Evolutionary conservation across 2,797 vertebrate species (phyloP).

Genomic region (Diceros bicornis): DNA sequence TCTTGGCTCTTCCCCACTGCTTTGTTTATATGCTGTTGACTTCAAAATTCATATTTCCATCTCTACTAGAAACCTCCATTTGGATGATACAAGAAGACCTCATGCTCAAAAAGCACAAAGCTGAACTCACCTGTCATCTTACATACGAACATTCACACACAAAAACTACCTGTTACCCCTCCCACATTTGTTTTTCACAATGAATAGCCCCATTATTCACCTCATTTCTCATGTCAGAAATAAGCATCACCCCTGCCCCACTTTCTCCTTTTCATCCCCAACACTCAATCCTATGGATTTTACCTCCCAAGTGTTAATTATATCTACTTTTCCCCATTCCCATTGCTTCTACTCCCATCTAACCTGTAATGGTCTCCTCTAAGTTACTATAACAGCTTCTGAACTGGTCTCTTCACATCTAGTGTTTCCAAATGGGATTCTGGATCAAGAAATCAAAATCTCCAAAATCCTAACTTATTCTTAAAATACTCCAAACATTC

Average conservation of each 20-base stretch:
- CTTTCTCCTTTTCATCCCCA: neutral
- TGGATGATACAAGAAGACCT: neutral
- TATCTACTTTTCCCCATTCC: neutral
- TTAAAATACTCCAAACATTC: neutral
- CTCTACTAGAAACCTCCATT: neutral
- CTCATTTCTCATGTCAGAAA: neutral
- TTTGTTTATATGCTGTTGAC: neutral
- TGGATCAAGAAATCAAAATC: conserved; percentile 7
- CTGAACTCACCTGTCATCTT: neutral
- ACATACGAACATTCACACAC: rapidly evolving
- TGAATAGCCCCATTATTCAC: neutral
- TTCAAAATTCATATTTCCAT: neutral
- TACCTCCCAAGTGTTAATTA: neutral
- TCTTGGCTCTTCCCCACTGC: neutral
- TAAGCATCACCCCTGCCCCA: neutral
- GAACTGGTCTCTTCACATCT: neutral
- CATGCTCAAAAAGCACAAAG: neutral
- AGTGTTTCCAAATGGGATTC: neutral
- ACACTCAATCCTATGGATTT: neutral
- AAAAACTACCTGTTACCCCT: neutral
- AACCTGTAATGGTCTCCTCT: neutral
- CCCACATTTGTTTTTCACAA: neutral
- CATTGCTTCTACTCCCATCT: neutral
- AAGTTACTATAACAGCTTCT: neutral
- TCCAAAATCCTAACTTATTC: neutral